phyloP scores from a whole-genome alignment of 2,888 invertebrate genomes.

The Apodemia hepburni region DNA sequence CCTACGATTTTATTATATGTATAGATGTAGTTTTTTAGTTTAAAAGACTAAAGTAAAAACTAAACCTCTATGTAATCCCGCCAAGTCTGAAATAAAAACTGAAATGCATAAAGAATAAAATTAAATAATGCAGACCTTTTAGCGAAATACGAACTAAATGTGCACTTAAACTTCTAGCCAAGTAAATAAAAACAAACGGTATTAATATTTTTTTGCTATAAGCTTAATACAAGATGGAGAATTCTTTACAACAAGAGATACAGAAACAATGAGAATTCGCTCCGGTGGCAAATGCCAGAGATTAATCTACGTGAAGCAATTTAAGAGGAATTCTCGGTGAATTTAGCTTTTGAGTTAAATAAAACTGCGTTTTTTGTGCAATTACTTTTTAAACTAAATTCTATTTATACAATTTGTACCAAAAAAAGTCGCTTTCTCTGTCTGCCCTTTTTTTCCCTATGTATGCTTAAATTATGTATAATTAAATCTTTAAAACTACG shows the following conservation, averaged over 20 bases:
- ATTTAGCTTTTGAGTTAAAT: conserved; percentile 1
- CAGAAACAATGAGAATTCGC: conserved; percentile 1
- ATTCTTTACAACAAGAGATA: not conserved
- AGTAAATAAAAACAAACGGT: not conserved
- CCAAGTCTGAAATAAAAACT: not conserved
- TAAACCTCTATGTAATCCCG: not conserved
- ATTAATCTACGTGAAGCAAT: conserved; percentile 12
- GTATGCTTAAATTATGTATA: too few species aligned
- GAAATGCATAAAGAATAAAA: not conserved
- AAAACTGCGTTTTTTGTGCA: not conserved
- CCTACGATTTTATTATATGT: too few species aligned
- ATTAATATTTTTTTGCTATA: not conserved
- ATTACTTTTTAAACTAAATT: not conserved
- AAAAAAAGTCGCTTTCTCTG: too few species aligned
- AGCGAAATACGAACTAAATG: not conserved
- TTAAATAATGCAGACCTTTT: not conserved
- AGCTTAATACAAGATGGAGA: not conserved
- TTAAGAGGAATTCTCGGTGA: not conserved
- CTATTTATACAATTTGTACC: not conserved
- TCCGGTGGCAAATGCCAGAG: conserved; percentile 6
- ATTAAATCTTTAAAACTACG: too few species aligned
- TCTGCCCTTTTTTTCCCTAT: too few species aligned
- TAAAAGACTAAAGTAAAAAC: not conserved
- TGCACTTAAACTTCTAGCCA: conserved; percentile 5
- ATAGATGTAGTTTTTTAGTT: not conserved